A percentile compares a stretch with the other conserved stretches of the same genome.
Conservation (phyloP, 1,140 invertebrate species). For the Anastrepha obliqua region DNA sequence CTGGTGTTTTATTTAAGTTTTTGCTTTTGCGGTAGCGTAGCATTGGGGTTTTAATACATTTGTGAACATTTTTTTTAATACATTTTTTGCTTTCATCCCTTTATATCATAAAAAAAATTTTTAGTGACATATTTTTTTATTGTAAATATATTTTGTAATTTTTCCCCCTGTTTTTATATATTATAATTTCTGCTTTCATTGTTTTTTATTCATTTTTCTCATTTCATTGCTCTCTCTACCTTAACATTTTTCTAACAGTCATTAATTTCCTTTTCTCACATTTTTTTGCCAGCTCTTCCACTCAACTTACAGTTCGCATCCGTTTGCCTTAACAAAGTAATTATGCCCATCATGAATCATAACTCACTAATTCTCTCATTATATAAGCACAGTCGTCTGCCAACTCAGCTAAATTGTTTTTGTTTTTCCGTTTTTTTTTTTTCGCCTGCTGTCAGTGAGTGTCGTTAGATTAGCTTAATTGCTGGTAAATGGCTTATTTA, state of each 20-base stretch:
- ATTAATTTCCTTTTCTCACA: constrained; percentile 25
- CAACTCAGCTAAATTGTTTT: not conserved
- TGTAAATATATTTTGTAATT: not conserved
- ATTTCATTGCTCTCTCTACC: not conserved
- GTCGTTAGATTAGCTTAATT: constrained; percentile 44
- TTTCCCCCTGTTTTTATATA: not conserved
- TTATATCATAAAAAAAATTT: no score
- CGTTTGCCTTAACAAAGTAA: constrained; percentile 41
- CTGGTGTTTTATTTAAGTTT: not conserved
- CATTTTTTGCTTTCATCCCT: no score
- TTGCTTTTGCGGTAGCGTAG: not conserved
- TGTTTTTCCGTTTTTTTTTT: not conserved
- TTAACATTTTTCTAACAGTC: not conserved
- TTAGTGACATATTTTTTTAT: no score
- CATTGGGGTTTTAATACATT: no score
- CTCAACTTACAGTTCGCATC: constrained; percentile 19
- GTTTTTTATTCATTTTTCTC: not conserved
- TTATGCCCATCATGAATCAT: constrained; percentile 49
- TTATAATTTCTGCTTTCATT: not conserved
- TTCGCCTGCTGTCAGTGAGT: not conserved
- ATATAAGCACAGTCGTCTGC: constrained; percentile 36
- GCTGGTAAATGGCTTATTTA: constrained; percentile 50
- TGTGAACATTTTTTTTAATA: no score
- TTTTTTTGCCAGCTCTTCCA: not conserved
- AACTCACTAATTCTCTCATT: constrained; percentile 52